Conservation (phyloP, 2,113 vertebrate genomes). For the Anthoscopus minutus region DNA sequence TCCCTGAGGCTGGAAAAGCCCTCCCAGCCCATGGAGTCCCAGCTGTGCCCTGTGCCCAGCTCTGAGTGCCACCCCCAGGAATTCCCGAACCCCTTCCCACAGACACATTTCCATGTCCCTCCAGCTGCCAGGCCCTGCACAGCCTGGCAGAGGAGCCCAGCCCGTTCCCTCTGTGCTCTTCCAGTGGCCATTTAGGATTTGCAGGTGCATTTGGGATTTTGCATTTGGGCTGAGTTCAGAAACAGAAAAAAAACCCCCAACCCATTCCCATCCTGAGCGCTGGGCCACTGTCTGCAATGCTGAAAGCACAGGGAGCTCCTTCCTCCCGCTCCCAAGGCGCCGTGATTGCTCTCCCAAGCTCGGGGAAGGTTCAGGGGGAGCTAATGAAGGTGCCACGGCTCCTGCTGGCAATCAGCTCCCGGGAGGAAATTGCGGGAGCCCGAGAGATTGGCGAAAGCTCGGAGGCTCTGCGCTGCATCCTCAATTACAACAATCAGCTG, state of each 20-base stretch:
- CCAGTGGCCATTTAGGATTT: not conserved
- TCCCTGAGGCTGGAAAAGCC: not conserved
- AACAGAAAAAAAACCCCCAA: not conserved
- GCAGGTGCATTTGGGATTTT: not conserved
- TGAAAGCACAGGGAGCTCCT: not conserved
- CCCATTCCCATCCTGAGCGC: not conserved
- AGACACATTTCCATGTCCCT: not conserved
- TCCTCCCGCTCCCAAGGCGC: not conserved
- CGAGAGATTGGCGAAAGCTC: not conserved
- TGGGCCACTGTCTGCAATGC: not conserved
- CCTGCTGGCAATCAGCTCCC: not conserved
- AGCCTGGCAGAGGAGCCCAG: not conserved
- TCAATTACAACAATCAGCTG: not conserved
- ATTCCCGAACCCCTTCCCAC: not conserved
- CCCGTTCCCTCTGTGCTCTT: not conserved
- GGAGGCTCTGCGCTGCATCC: not conserved
- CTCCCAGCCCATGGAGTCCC: accelerated
- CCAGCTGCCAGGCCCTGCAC: not conserved
- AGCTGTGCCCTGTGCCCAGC: not conserved
- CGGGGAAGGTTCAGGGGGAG: not conserved
- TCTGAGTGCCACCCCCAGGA: not conserved
- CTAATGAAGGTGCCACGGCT: not conserved
- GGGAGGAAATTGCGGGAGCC: not conserved
- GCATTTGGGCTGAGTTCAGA: not conserved
- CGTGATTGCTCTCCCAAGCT: not conserved